Evolutionary conservation across 2,888 invertebrate species (phyloP).

Genomic region (Gnatocerus cornutus): DNA sequence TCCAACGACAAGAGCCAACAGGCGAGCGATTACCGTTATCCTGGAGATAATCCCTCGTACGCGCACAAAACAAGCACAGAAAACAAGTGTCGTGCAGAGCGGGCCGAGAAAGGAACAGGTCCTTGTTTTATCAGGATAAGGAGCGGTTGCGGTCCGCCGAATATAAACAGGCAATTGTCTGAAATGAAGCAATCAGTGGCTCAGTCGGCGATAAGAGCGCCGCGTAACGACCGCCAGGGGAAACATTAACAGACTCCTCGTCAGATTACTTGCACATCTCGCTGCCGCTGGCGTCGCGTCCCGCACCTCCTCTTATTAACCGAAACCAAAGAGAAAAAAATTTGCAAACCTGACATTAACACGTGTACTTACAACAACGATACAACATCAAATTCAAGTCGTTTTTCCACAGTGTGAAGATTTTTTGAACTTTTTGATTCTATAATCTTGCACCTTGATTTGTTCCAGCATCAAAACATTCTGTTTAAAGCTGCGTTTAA

Average conservation of each 20-base stretch:
- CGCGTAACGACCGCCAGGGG: slow-evolving; percentile 71
- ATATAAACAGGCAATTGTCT: slow-evolving; percentile 73
- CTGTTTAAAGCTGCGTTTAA: too few species aligned
- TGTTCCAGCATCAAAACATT: too few species aligned
- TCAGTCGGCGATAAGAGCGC: slow-evolving; percentile 71
- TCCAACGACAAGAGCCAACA: slow-evolving; percentile 59
- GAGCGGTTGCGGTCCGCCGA: slow-evolving; percentile 70
- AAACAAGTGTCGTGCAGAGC: slow-evolving; percentile 55
- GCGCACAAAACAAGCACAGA: slow-evolving; percentile 53
- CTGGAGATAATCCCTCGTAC: slow-evolving; percentile 62
- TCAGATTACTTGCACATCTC: slow-evolving; percentile 72
- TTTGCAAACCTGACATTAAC: background rate
- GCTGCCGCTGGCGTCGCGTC: slow-evolving; percentile 56
- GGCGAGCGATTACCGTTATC: slow-evolving; percentile 64
- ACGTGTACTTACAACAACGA: background rate
- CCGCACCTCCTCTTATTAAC: slow-evolving; percentile 24
- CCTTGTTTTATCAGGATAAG: slow-evolving; percentile 67
- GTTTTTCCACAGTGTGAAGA: too few species aligned
- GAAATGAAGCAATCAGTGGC: slow-evolving; percentile 73
- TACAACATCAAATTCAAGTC: too few species aligned
- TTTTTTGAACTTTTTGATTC: too few species aligned
- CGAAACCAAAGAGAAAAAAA: background rate
- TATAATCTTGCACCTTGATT: too few species aligned
- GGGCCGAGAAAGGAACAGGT: slow-evolving; percentile 60
- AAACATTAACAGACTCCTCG: slow-evolving; percentile 73